A percentile compares a stretch with the other conserved stretches of the same genome.
Evolutionary conservation across 2,113 vertebrate genomes (phyloP).

Genomic region (Indicator indicator): DNA sequence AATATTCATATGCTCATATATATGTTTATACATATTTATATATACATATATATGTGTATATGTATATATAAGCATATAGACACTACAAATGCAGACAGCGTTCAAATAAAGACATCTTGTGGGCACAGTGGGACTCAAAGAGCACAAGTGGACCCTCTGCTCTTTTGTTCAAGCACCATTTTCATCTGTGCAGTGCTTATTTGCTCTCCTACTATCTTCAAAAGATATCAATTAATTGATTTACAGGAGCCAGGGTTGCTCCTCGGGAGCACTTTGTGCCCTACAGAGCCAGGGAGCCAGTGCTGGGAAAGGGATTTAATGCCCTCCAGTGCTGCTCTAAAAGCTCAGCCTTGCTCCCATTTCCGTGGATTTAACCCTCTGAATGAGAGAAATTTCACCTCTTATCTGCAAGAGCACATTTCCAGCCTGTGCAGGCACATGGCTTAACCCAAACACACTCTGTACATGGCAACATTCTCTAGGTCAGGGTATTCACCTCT

Average conservation of each 20-base stretch:
- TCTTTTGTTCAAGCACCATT: not conserved
- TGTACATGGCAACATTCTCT: not conserved
- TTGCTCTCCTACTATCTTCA: not conserved
- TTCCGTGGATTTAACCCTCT: not conserved
- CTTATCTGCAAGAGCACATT: not conserved
- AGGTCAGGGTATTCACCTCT: conserved; percentile 85
- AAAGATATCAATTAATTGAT: not conserved
- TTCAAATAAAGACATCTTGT: not conserved
- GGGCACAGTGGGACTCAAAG: not conserved
- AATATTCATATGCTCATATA: not conserved
- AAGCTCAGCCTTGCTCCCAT: not conserved
- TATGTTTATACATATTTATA: no score
- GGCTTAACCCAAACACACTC: not conserved
- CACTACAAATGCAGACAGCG: not conserved
- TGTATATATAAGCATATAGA: not conserved
- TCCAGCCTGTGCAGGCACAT: not conserved
- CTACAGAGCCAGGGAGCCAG: not conserved
- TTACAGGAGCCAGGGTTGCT: not conserved
- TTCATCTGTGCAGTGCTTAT: not conserved
- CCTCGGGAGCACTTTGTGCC: not conserved
- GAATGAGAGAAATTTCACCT: not conserved
- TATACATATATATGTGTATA: not conserved
- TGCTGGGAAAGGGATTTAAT: not conserved
- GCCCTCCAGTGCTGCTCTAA: not conserved
- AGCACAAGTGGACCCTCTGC: not conserved